Evolutionary conservation across 2,888 invertebrate genomes (phyloP), one percentile per base, ranked within the genome.

Genomic region (Volucella zonaria): DNA sequence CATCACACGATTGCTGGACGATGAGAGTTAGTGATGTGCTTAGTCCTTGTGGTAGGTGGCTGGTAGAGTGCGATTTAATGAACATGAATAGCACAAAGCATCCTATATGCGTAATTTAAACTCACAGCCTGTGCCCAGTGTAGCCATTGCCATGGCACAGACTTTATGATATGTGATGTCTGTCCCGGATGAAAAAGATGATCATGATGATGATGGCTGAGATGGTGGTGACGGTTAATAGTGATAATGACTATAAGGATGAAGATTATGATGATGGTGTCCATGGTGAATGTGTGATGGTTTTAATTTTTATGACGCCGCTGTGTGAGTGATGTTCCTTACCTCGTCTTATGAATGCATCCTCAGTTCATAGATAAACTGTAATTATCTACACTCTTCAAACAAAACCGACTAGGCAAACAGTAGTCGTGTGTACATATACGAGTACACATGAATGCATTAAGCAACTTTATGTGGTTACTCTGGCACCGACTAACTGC

Each of bases 361-460:
- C 49, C 31, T 73, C 70, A 70, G 75, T 74, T 75, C 54, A 64
- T 66, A 54, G 70, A 75, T 75, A 79, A 80, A 75, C 75, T 80
- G 80, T 75, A 83, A 80, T 83, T 80, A 83, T 74, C 70, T 59
- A 61, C 80, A 75, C 79, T 80, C 70, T 80, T 80, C 54, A 80
- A 80, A 83, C 80, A 75, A 71, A 79, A 75, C 74, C 79, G 51
- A 31, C 31, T 58, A 58, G 47, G 68, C 79, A 82, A 82, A 82
- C 78, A 78, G 38, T n/a, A 12, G 31, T 31, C 31, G 31, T 31
- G 10, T 42, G 15, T 4, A 12, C 43, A 68, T 11, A 45, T 58
- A 51, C n/a, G 12, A 47, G 31, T 42, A 42, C 40, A 52, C 31
- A 12, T 42, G 42, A 67, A 67, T 73, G 78, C 64, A 64, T 67